Evolutionary conservation across 1,140 invertebrate species (phyloP).

Genomic region (Hycleus cichorii): DNA sequence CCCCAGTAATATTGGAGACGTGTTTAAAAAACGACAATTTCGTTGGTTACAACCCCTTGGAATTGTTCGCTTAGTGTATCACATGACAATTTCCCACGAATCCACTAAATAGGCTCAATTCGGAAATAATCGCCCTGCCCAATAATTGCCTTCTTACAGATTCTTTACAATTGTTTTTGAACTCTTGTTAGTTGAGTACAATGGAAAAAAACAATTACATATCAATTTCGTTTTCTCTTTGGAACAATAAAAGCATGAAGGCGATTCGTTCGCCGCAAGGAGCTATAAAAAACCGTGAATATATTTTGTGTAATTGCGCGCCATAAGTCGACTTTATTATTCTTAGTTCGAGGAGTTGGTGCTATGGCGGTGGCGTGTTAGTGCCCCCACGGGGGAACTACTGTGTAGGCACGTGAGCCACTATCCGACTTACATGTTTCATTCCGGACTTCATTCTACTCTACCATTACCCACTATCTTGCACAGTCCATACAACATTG

Average conservation of each 20-base stretch:
- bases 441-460: neutral
- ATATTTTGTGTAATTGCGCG: slow-evolving; percentile 41
- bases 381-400: slow-evolving; percentile 29
- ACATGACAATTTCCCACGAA: too few relatives aligned
- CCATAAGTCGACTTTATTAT: slow-evolving; percentile 42
- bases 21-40: too few relatives aligned
- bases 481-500: too few relatives aligned
- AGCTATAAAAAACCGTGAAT: slow-evolving; percentile 42
- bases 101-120: neutral
- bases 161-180: too few relatives aligned
- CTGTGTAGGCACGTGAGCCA: slow-evolving; percentile 31
- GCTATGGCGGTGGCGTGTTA: slow-evolving; percentile 27
- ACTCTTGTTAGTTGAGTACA: too few relatives aligned
- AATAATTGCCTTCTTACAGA: neutral
- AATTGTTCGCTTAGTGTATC: too few relatives aligned
- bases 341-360: slow-evolving; percentile 26
- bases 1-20: too few relatives aligned
- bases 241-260: slow-evolving; percentile 40
- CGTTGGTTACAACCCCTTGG: too few relatives aligned
- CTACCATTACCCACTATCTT: too few relatives aligned
- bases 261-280: slow-evolving; percentile 40
- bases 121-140: slow-evolving; percentile 4
- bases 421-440: slow-evolving; percentile 25
- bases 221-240: slow-evolving; percentile 34
- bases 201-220: slow-evolving; percentile 39